A percentile compares a stretch with the other conserved stretches of the same genome.
Conservation (phyloP, 2,113 vertebrate species). For the Megaceryle torquata region DNA sequence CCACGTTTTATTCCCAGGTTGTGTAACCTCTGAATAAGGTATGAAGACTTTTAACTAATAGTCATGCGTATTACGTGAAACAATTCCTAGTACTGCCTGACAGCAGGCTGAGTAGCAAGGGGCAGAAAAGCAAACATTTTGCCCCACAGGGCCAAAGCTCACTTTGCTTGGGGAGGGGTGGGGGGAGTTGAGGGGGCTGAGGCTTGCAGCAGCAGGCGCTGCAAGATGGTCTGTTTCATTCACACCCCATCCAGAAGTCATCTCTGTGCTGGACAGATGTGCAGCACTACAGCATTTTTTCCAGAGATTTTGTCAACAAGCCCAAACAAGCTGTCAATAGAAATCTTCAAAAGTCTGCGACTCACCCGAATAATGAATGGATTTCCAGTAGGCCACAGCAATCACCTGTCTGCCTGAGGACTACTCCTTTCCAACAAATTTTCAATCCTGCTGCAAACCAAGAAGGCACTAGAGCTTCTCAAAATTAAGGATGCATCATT, state of each 20-base stretch:
- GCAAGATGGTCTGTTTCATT: not conserved
- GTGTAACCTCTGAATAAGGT: not conserved
- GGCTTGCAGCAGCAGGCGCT: not conserved
- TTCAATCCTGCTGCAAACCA: not conserved
- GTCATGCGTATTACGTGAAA: not conserved
- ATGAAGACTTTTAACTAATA: not conserved
- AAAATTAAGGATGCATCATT: not conserved
- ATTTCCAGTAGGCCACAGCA: conserved; percentile 1
- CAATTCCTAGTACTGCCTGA: not conserved
- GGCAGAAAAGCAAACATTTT: not conserved
- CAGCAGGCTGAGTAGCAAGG: not conserved
- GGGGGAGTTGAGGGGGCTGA: too few relatives aligned
- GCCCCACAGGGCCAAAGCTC: not conserved
- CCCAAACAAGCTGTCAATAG: not conserved
- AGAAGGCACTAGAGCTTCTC: not conserved
- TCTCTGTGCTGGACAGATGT: fast-evolving
- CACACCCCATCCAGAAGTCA: not conserved
- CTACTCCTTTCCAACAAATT: not conserved
- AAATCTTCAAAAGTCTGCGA: not conserved
- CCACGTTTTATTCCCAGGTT: not conserved
- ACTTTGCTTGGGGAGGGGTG: not conserved
- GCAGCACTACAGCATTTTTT: not conserved
- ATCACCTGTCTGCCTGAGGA: not conserved
- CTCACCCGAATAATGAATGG: not conserved
- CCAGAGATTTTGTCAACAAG: not conserved